phyloP scores from a whole-genome alignment of 2,888 invertebrate species.

The Andrena minutula region DNA sequence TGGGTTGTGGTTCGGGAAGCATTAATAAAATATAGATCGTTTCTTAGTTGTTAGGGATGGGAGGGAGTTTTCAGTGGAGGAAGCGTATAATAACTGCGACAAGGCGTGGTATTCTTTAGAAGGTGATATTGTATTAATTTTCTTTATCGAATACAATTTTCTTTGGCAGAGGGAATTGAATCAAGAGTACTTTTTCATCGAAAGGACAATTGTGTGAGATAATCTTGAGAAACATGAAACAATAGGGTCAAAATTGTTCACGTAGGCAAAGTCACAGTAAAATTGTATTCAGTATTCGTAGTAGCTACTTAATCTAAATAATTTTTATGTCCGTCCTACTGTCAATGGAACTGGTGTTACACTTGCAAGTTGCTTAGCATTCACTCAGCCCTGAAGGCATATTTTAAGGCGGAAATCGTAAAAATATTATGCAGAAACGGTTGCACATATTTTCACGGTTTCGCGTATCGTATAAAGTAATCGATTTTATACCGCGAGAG shows the following conservation, averaged over 20 bases:
- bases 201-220: not conserved
- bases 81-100: not conserved
- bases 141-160: not conserved
- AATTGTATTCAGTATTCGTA: too few species aligned
- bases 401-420: conserved; percentile 26
- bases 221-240: not conserved
- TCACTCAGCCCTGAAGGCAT: not conserved
- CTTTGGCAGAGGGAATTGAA: not conserved
- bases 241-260: not conserved
- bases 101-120: not conserved
- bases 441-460: conserved; percentile 35
- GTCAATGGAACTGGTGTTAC: too few species aligned
- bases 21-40: too few species aligned
- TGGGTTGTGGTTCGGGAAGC: too few species aligned
- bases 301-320: too few species aligned
- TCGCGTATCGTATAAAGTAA: conserved; percentile 47
- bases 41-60: too few species aligned
- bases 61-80: not conserved
- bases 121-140: not conserved
- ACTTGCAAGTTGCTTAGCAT: conserved; percentile 6
- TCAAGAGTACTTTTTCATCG: not conserved
- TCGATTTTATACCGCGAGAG: conserved; percentile 50
- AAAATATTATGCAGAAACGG: conserved; percentile 32
- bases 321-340: too few species aligned
- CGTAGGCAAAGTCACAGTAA: too few species aligned